Evolutionary conservation across 2,797 vertebrate species (phyloP).

Genomic region (Arnoldichthys spilopterus): DNA sequence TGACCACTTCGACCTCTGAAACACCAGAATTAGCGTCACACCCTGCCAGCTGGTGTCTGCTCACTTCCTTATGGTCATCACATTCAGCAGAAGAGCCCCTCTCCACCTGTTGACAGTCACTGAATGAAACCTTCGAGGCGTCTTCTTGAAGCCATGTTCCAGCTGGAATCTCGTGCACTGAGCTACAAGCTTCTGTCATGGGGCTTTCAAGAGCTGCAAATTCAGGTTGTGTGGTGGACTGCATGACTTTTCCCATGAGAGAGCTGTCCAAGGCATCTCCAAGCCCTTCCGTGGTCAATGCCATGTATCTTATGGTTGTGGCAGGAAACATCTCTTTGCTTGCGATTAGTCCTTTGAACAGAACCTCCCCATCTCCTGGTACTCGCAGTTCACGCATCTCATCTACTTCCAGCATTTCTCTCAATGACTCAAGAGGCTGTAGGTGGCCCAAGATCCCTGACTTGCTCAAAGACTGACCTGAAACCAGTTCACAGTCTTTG

Average conservation of each 20-base stretch:
- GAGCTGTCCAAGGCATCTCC: neutral
- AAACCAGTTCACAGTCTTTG: conserved; percentile 23
- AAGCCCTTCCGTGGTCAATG: conserved; percentile 4
- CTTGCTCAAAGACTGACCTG: conserved; percentile 30
- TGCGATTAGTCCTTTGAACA: neutral
- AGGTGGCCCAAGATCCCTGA: conserved; percentile 30
- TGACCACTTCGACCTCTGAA: conserved; percentile 17
- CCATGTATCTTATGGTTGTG: neutral
- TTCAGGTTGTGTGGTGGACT: neutral
- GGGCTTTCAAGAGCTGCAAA: conserved; percentile 11
- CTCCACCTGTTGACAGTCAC: conserved; percentile 9
- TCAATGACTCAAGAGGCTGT: conserved; percentile 54
- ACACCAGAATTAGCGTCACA: conserved; percentile 6
- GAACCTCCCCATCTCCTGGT: conserved; percentile 44
- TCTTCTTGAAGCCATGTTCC: conserved; percentile 28
- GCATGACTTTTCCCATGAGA: conserved; percentile 11
- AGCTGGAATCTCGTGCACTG: conserved; percentile 10
- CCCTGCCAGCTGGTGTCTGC: neutral
- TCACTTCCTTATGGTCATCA: neutral
- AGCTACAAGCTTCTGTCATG: conserved; percentile 30
- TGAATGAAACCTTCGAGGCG: neutral
- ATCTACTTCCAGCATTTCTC: conserved; percentile 54
- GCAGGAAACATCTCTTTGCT: neutral
- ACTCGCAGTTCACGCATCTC: conserved; percentile 29
- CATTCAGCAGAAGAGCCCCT: neutral